These are phyloP conservation scores for Coenonympha glycerion DNA, from an alignment of 2,888 invertebrate species.

Conservation along the genomic window DNA sequence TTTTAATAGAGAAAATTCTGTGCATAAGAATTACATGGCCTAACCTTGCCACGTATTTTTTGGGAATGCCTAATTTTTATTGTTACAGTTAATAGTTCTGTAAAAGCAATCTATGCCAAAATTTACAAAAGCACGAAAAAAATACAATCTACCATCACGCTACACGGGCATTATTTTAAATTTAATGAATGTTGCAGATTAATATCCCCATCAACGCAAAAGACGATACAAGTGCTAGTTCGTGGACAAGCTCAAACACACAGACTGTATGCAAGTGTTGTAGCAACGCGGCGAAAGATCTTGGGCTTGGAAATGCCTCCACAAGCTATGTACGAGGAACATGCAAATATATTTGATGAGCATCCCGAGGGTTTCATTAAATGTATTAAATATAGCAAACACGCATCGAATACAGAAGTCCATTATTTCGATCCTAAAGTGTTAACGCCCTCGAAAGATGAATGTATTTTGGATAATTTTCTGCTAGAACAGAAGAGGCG, in stretches of 20 bases:
- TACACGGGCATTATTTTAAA: neutral
- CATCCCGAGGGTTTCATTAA: conserved; percentile 61
- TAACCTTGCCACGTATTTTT: no score
- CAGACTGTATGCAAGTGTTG: conserved; percentile 80
- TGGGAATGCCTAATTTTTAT: no score
- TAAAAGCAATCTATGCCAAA: no score
- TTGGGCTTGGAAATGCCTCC: conserved; percentile 44
- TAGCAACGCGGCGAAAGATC: conserved; percentile 72
- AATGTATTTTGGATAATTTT: conserved; percentile 80
- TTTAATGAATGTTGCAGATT: conserved; percentile 59
- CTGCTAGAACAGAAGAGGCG: conserved; percentile 77
- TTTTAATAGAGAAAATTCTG: no score
- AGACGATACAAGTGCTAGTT: conserved; percentile 79
- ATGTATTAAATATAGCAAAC: conserved; percentile 63
- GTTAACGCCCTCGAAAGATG: conserved; percentile 57
- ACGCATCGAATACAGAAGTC: conserved; percentile 44
- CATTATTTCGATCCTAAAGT: conserved; percentile 64
- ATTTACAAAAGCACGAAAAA: no score
- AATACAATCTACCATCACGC: no score
- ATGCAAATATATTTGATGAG: conserved; percentile 49
- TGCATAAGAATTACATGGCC: no score
- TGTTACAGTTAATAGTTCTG: no score
- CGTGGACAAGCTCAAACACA: conserved; percentile 85
- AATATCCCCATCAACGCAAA: conserved; percentile 76
- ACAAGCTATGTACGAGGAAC: conserved; percentile 47